Conservation (phyloP, 2,797 vertebrate genomes). For the Strix occidentalis region DNA sequence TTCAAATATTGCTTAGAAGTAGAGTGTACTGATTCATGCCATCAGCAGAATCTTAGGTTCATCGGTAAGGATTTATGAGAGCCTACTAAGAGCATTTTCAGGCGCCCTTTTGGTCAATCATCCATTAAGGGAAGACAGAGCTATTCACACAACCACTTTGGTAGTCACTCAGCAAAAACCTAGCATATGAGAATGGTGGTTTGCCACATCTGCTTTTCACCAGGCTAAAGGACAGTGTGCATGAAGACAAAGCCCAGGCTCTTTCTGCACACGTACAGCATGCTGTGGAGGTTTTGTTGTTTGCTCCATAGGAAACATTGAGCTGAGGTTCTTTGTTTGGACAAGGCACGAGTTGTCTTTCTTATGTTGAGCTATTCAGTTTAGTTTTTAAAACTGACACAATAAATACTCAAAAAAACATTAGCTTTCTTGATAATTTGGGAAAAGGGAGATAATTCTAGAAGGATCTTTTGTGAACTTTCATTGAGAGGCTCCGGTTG, state of each 20-base stretch:
- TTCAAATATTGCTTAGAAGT: neutral
- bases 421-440: neutral
- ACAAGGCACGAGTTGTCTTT: neutral
- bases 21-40: neutral
- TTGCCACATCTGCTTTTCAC: neutral
- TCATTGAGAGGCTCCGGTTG: no score
- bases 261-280: neutral
- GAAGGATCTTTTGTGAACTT: neutral
- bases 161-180: neutral
- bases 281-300: neutral
- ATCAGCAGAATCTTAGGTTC: neutral
- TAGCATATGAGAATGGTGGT: neutral
- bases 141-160: neutral
- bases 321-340: neutral
- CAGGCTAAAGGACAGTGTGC: neutral
- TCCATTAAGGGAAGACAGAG: neutral
- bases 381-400: neutral
- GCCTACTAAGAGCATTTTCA: neutral
- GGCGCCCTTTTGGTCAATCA: neutral
- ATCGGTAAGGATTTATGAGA: neutral
- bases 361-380: neutral
- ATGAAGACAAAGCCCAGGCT: neutral
- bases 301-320: neutral
- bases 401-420: neutral
- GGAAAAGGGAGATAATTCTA: neutral